phyloP scores from a whole-genome alignment of 2,113 vertebrate genomes.

The Myxocyprinus asiaticus region DNA sequence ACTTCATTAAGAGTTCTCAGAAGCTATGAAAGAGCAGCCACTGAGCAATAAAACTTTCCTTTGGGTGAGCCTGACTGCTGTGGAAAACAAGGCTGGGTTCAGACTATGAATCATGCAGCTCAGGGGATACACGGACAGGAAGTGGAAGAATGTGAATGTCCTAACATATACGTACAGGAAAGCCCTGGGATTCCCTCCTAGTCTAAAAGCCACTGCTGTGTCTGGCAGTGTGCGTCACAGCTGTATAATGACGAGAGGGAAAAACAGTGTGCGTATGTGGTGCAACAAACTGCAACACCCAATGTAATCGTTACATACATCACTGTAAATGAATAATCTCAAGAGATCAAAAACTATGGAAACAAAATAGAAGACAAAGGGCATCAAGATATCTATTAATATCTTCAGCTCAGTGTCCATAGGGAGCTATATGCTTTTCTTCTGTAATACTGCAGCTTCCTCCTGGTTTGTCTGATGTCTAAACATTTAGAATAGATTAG shows the following conservation, averaged over 20 bases:
- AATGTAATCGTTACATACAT: not conserved
- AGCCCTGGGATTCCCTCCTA: conserved; percentile 63
- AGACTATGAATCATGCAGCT: not conserved
- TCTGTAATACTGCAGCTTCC: too few relatives aligned
- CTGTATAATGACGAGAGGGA: not conserved
- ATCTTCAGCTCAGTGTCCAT: not conserved
- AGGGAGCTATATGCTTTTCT: not conserved
- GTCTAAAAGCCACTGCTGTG: conserved; percentile 19
- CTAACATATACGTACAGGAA: conserved; percentile 18
- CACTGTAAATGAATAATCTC: not conserved
- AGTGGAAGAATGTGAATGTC: conserved; percentile 37
- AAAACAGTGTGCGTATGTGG: not conserved
- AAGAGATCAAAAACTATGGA: not conserved
- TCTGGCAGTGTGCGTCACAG: not conserved
- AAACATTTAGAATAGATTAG: too few relatives aligned
- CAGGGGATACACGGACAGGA: conserved; percentile 52
- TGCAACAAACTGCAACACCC: not conserved
- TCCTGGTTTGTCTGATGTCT: too few relatives aligned
- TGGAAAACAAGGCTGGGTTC: not conserved
- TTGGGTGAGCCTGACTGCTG: not conserved
- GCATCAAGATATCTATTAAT: not conserved
- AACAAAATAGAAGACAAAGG: not conserved
- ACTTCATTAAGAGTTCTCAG: too few relatives aligned
- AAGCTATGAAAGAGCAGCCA: too few relatives aligned
- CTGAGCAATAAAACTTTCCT: too few relatives aligned